Percentiles rank a stretch among this genome's conserved stretches.
Conservation (phyloP, 2,797 vertebrate species). For the Heteromormyrus szaboi region DNA sequence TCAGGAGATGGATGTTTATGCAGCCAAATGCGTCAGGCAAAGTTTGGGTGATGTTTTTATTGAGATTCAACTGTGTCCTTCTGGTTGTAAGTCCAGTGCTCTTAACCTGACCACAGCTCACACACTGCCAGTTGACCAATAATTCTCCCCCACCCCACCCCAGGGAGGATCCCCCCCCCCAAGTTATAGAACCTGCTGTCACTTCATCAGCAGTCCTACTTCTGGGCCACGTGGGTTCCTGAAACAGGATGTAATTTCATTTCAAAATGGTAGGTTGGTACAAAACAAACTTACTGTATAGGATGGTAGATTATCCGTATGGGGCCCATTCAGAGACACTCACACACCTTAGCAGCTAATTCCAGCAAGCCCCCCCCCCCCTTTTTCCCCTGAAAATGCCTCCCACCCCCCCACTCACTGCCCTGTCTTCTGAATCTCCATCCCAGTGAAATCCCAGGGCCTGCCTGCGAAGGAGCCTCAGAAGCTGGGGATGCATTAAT, state of each 20-base stretch:
- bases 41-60: neutral
- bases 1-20: neutral
- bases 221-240: neutral
- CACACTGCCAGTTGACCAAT: neutral
- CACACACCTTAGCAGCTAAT: neutral
- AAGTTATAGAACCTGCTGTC: neutral
- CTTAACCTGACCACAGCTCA: neutral
- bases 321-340: neutral
- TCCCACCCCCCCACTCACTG: neutral
- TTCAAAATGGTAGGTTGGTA: neutral
- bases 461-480: neutral
- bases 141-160: neutral
- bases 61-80: neutral
- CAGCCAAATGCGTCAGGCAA: neutral
- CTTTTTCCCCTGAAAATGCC: no score
- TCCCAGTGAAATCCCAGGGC: neutral
- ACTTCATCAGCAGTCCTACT: neutral
- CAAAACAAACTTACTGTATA: neutral
- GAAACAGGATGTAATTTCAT: neutral
- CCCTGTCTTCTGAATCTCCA: neutral
- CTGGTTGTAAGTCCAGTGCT: neutral
- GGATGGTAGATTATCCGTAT: neutral
- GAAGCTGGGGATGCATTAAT: constrained; percentile 1
- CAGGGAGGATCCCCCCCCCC: neutral
- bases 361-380: no score